Evolutionary conservation across 2,113 vertebrate genomes (phyloP).

Genomic region (Phocoena phocoena): DNA sequence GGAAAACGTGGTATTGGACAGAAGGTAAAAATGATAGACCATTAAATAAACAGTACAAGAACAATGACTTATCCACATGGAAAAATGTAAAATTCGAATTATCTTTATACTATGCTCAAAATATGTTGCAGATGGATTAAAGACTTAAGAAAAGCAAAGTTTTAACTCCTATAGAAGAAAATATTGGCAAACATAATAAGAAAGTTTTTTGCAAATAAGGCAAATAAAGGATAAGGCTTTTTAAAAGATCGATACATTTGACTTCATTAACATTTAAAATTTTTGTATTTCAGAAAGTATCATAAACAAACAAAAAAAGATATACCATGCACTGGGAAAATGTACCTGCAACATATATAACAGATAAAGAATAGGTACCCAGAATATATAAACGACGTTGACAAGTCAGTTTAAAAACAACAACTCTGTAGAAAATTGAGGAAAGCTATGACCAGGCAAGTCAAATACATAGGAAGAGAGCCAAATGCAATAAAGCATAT

Average conservation of each 20-base stretch:
- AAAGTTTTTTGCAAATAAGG: background rate
- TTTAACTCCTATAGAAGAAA: slow-evolving; percentile 7
- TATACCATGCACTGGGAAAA: background rate
- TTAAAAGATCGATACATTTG: background rate
- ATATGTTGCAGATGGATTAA: slow-evolving; percentile 10
- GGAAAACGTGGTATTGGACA: background rate
- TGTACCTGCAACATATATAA: background rate
- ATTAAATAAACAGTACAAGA: background rate
- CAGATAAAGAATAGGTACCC: background rate
- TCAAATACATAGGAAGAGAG: background rate
- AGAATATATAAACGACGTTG: background rate
- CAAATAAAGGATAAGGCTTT: background rate
- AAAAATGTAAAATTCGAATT: slow-evolving; percentile 11
- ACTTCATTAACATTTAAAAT: slow-evolving; percentile 10
- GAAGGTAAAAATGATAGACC: background rate
- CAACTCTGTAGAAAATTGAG: background rate
- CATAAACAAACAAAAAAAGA: background rate
- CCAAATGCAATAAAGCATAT: background rate
- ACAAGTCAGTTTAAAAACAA: background rate
- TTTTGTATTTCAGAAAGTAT: slow-evolving; percentile 6
- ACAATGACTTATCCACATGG: background rate
- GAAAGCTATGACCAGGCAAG: background rate
- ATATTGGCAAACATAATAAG: background rate
- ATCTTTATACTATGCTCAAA: background rate
- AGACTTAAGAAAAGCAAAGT: background rate